Conservation (phyloP, 2,113 vertebrate genomes). For the Pseudopodoces humilis region DNA sequence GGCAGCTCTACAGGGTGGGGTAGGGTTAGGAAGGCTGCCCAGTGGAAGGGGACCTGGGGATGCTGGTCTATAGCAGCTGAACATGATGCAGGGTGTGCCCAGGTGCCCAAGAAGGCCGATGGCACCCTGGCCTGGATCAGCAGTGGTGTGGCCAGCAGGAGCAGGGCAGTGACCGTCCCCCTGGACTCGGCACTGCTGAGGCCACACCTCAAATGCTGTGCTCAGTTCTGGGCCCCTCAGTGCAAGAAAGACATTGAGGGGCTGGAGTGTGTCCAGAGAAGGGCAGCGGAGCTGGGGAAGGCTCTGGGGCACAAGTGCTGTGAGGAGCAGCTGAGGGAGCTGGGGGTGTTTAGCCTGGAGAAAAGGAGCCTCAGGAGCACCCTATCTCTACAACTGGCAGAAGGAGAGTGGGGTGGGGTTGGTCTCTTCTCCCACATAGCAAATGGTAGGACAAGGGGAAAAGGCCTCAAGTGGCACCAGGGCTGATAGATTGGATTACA, state of each 20-base stretch:
- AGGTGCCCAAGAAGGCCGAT: neutral
- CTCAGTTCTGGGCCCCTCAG: neutral
- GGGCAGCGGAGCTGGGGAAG: neutral
- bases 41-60: rapidly evolving
- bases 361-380: neutral
- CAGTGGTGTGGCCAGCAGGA: neutral
- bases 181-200: neutral
- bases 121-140: neutral
- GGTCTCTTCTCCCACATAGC: neutral
- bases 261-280: neutral
- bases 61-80: neutral
- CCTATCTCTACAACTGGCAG: neutral
- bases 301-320: neutral
- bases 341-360: neutral
- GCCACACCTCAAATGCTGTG: rapidly evolving
- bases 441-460: neutral
- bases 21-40: neutral
- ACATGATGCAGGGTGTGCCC: rapidly evolving
- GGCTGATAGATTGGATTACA: neutral
- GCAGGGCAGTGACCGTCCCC: neutral
- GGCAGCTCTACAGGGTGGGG: rapidly evolving
- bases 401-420: rapidly evolving
- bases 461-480: neutral
- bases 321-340: neutral
- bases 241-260: neutral